Evolutionary conservation across 2,797 vertebrate genomes (phyloP).

Genomic region (Sebastes variabilis): DNA sequence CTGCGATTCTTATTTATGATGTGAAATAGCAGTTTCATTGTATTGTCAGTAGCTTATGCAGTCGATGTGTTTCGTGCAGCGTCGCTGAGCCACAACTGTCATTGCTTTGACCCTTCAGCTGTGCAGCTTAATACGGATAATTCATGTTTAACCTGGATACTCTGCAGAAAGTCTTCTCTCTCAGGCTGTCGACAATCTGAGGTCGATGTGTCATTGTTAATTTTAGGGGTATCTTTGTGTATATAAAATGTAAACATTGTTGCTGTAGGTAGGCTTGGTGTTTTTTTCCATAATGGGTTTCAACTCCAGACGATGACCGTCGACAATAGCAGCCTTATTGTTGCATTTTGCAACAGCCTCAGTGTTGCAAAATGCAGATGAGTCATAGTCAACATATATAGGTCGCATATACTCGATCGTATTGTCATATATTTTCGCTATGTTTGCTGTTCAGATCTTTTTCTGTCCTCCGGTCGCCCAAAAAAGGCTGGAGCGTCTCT

Average conservation of each 20-base stretch:
- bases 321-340: neutral
- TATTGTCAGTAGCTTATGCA: neutral
- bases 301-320: neutral
- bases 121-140: conserved; percentile 77
- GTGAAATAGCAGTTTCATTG: neutral
- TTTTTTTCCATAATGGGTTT: conserved; percentile 13
- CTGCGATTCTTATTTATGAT: neutral
- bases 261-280: conserved; percentile 1
- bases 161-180: conserved; percentile 23
- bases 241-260: conserved; percentile 51
- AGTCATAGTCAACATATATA: neutral
- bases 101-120: conserved; percentile 85
- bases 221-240: neutral
- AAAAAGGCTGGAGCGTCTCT: conserved; percentile 51
- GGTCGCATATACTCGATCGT: neutral
- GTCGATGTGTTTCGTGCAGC: conserved; percentile 32
- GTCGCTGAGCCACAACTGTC: conserved; percentile 78
- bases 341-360: too few relatives aligned
- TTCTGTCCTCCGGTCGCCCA: conserved; percentile 39
- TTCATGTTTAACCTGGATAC: conserved; percentile 77
- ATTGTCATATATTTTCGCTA: neutral
- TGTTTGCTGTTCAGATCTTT: conserved; percentile 17
- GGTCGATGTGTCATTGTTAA: neutral
- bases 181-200: neutral
- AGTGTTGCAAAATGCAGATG: neutral